A percentile compares a stretch with the other conserved stretches of the same genome.
phyloP scores from a whole-genome alignment of 2,797 vertebrate genomes.

The Echeneis naucrates region DNA sequence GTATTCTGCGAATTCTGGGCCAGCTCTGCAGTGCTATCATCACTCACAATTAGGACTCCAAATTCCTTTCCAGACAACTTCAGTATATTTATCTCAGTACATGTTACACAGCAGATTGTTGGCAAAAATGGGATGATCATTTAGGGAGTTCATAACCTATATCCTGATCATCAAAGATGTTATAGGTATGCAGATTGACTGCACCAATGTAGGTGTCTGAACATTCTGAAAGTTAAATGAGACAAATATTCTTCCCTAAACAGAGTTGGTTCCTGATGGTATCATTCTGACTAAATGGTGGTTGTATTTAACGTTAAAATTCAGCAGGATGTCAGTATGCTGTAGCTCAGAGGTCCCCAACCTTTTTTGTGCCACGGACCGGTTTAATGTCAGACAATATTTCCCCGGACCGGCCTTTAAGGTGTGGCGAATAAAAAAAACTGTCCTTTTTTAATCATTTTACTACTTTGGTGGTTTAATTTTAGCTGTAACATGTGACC shows the following conservation, averaged over 20 bases:
- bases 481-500: too few relatives aligned
- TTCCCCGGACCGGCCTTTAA: too few relatives aligned
- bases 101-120: not conserved
- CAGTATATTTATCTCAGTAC: conserved; percentile 1
- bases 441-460: too few relatives aligned
- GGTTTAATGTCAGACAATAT: too few relatives aligned
- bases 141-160: not conserved
- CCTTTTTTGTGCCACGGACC: too few relatives aligned
- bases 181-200: conserved; percentile 2
- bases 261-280: not conserved
- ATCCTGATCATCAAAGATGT: not conserved
- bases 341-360: not conserved
- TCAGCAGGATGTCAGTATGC: not conserved
- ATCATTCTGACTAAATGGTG: conserved; percentile 5
- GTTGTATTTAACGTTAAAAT: not conserved
- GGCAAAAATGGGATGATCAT: conserved; percentile 10
- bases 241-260: not conserved
- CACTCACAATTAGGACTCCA: conserved; percentile 19
- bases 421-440: too few relatives aligned
- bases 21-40: conserved; percentile 47
- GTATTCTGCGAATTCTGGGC: conserved; percentile 39
- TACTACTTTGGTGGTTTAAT: too few relatives aligned
- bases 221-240: conserved; percentile 14
- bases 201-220: not conserved
- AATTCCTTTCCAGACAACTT: conserved; percentile 12